These are phyloP conservation scores for Desoria tigrina DNA, from an alignment of 2,888 invertebrate species.

Conservation along the genomic window DNA sequence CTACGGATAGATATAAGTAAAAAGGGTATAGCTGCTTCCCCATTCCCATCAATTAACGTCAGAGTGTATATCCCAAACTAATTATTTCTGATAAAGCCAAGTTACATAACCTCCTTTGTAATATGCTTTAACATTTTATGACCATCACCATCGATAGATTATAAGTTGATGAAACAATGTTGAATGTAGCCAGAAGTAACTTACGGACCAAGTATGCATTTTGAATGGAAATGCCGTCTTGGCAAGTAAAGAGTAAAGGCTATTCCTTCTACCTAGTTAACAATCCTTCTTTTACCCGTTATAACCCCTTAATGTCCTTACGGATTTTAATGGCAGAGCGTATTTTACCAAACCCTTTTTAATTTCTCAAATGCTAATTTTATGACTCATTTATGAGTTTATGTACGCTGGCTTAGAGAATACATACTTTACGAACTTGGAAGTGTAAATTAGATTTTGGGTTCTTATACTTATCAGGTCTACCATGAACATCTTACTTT, in stretches of 20 bases:
- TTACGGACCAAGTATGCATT: too few species aligned
- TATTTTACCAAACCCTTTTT: constrained; percentile 21
- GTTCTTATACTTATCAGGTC: too few species aligned
- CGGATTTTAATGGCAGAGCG: not conserved
- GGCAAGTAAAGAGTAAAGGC: not conserved
- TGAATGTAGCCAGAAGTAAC: too few species aligned
- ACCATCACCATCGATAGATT: too few species aligned
- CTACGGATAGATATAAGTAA: too few species aligned
- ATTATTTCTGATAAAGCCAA: not conserved
- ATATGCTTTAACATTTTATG: too few species aligned
- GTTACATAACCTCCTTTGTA: too few species aligned
- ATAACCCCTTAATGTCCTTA: not conserved
- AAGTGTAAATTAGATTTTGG: constrained; percentile 44
- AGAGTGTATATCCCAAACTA: constrained; percentile 1
- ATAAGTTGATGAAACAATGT: too few species aligned
- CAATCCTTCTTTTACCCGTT: not conserved
- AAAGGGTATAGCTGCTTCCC: not conserved
- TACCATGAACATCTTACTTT: too few species aligned
- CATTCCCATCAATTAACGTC: constrained; percentile 1
- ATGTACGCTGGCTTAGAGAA: constrained; percentile 34
- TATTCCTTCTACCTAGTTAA: not conserved
- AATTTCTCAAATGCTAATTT: constrained; percentile 46
- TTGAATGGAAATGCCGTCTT: too few species aligned
- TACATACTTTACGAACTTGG: constrained; percentile 12
- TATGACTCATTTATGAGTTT: constrained; percentile 49